These are phyloP conservation scores for Hippocampus barbouri DNA, from an alignment of 2,113 vertebrate species.

Conservation along the genomic window DNA sequence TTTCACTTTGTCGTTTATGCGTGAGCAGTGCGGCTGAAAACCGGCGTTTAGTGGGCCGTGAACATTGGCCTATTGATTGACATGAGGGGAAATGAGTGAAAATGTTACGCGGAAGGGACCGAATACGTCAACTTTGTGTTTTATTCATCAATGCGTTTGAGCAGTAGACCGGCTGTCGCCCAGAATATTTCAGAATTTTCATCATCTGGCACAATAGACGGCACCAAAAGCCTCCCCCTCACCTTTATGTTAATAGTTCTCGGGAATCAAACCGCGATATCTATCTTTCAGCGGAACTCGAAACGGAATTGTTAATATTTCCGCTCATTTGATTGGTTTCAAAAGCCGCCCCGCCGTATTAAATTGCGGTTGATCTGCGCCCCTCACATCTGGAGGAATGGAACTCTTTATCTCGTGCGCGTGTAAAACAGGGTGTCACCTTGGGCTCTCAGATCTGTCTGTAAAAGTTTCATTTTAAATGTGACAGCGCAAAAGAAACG, in stretches of 20 bases:
- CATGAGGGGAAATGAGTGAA: not conserved
- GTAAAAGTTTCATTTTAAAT: not conserved
- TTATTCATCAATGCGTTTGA: not conserved
- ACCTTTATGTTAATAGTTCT: not conserved
- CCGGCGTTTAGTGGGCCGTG: not conserved
- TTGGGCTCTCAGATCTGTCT: not conserved
- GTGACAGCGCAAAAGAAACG: not conserved
- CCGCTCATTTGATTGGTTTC: conserved; percentile 6
- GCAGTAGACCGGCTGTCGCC: not conserved
- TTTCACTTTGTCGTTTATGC: no score
- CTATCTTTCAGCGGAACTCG: not conserved
- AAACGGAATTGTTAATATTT: conserved; percentile 6
- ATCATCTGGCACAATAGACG: not conserved
- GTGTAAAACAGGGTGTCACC: conserved; percentile 6
- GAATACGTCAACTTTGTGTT: not conserved
- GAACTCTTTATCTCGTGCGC: not conserved
- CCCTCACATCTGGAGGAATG: not conserved
- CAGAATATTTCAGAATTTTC: not conserved
- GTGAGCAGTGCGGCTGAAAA: not conserved
- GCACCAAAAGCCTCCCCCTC: not conserved
- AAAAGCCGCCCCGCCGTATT: not conserved
- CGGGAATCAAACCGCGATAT: not conserved
- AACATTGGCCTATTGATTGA: not conserved
- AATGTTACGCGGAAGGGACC: not conserved
- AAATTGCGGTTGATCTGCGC: conserved; percentile 1